Base-by-base conservation (phyloP, 2,888 invertebrate genomes). In the Ophioninae sp. region DNA sequence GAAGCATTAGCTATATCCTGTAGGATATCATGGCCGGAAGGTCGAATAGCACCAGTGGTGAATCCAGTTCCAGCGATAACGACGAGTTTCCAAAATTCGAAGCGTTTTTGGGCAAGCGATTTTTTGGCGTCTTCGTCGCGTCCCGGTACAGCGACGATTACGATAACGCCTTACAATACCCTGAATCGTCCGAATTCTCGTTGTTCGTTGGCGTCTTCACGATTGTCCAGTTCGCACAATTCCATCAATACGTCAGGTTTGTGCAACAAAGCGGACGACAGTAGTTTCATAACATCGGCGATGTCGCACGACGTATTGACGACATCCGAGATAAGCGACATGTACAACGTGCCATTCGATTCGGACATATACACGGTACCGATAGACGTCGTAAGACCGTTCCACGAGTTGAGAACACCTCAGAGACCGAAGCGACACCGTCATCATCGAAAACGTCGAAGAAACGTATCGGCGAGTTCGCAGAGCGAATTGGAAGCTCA, bases 281-380 rank as follows among this genome's bases (percentile, higher is more conserved):
- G 97, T 23, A 97, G 95, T 90, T 97, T 97, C 91, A 97, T 97
- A 86, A 97, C 97, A 0, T 97, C 97, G 90, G 97, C 97, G 51
- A 97, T 97, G 94, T 97, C 97, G 0, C 97, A 97, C 90, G 97
- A 97, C 90, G 96, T 97, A 2, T 93, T 97, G 58, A 94, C 95
- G 85, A 95, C 96, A n/a, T 95, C 96, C 85, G 96, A 96, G 90
- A 97, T 97, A 83, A 90, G 90, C 82, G 97, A 97, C 92, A 95
- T 97, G 94, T 97, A 97, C 92, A 97, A 97, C 93, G 97, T 97
- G 83, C 97, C 97, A 85, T 96, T 97, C 88, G 97, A 97, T 91
- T 97, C 97, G 88, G 97, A 97, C 92, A 96, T 97, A 87, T 97
- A 97, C 91, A 96, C 97, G 17, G 96, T 97, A 82, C 97, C 97